Conservation (phyloP, 2,888 invertebrate species). For the Phengaris arion region DNA sequence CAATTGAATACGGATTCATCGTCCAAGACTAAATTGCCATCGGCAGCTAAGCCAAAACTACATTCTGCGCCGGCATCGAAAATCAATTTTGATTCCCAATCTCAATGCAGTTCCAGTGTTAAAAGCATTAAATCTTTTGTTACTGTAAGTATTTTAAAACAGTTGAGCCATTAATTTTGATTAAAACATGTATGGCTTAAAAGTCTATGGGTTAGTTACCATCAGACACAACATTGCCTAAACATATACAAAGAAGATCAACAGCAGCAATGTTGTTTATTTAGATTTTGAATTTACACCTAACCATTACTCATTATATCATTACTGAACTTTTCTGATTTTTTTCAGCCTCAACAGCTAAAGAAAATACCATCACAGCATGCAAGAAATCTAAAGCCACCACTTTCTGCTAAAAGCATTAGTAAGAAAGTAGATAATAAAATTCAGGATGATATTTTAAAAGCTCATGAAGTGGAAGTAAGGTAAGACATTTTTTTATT, state of each 20-base stretch:
- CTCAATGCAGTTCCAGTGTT: constrained; percentile 58
- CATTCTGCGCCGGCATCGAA: constrained; percentile 43
- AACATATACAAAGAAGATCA: too few relatives aligned
- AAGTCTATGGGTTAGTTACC: too few relatives aligned
- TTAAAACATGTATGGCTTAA: neutral
- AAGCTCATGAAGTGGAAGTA: constrained; percentile 71
- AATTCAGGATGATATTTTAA: constrained; percentile 58
- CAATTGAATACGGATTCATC: constrained; percentile 50
- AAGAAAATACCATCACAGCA: constrained; percentile 47
- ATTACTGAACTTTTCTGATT: constrained; percentile 6
- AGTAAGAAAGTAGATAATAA: constrained; percentile 44
- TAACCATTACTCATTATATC: too few relatives aligned
- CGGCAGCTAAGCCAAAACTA: constrained; percentile 40
- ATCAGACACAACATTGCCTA: too few relatives aligned
- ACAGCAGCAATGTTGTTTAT: too few relatives aligned
- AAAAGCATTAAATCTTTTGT: constrained; percentile 62
- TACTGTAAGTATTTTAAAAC: constrained; percentile 53
- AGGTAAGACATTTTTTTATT: constrained; percentile 48
- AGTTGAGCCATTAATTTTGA: neutral
- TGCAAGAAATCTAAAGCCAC: constrained; percentile 52
- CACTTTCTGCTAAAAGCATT: constrained; percentile 40
- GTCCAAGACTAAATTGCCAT: constrained; percentile 41
- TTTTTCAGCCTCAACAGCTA: constrained; percentile 56
- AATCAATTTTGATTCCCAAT: constrained; percentile 52
- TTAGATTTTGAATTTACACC: too few relatives aligned